phyloP scores from a whole-genome alignment of 2,888 invertebrate genomes.

The Drosophila niveifrons region DNA sequence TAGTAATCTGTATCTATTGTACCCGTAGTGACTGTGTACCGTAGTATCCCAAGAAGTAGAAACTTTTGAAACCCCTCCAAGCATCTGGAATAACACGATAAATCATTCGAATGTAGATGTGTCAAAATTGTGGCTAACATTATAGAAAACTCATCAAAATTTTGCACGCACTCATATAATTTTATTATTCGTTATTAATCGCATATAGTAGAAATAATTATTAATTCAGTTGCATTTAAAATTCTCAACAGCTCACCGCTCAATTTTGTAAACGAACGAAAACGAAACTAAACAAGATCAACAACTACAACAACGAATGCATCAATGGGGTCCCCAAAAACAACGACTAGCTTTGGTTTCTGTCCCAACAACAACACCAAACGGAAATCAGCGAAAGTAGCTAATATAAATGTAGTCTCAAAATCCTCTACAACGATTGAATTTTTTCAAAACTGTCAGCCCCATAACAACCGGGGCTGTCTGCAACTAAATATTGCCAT shows the following conservation, averaged over 20 bases:
- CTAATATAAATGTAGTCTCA: conserved; percentile 54
- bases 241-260: conserved; percentile 74
- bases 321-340: conserved; percentile 65
- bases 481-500: conserved; percentile 53
- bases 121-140: conserved; percentile 63
- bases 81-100: conserved; percentile 30
- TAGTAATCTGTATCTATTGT: conserved; percentile 1
- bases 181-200: conserved; percentile 28
- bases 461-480: conserved; percentile 40
- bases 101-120: conserved; percentile 18
- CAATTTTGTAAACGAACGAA: conserved; percentile 79
- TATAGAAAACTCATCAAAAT: conserved; percentile 26
- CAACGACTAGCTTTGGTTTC: conserved; percentile 55
- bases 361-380: conserved; percentile 25
- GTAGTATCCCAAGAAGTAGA: conserved; percentile 53
- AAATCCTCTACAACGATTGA: conserved; percentile 75
- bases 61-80: conserved; percentile 13
- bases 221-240: conserved; percentile 2
- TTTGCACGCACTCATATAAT: conserved; percentile 54
- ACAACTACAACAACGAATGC: conserved; percentile 67
- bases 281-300: conserved; percentile 64
- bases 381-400: conserved; percentile 55
- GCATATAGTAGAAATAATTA: not conserved
- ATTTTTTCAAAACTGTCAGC: conserved; percentile 76
- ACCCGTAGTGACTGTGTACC: conserved; percentile 31